Percentiles rank a stretch among this genome's conserved stretches.
These are phyloP conservation scores for Amblyornis subalaris DNA, from an alignment of 2,113 vertebrate genomes.

Conservation along the genomic window DNA sequence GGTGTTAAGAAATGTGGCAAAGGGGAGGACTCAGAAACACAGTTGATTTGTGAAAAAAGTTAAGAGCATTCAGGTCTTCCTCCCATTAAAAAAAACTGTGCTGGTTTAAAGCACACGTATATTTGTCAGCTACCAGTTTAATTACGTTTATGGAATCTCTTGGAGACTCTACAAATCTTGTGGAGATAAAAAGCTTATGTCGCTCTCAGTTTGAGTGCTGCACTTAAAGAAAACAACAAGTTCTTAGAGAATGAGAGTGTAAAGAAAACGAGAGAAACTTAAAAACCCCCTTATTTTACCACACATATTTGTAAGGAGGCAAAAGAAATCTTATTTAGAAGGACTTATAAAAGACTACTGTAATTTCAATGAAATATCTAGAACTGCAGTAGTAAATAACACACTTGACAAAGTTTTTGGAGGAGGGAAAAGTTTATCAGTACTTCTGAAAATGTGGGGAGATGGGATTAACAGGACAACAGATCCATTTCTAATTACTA, in stretches of 20 bases:
- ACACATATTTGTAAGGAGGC: not conserved
- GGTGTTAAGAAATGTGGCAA: rapidly evolving
- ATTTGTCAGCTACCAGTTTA: not conserved
- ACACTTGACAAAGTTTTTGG: not conserved
- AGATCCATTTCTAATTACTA: not conserved
- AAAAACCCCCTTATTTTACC: not conserved
- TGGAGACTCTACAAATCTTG: not conserved
- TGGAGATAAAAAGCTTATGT: not conserved
- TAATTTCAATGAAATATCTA: not conserved
- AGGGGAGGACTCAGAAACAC: not conserved
- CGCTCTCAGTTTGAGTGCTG: not conserved
- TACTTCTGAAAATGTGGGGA: not conserved
- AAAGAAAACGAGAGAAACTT: not conserved
- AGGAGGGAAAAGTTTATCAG: not conserved
- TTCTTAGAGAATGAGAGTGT: not conserved
- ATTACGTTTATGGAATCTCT: not conserved
- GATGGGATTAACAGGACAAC: not conserved
- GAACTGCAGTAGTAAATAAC: not conserved
- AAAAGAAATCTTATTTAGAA: not conserved
- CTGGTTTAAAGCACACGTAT: not conserved
- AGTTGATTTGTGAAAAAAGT: not conserved
- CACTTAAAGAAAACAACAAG: not conserved
- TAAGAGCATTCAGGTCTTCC: not conserved
- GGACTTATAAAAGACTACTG: not conserved
- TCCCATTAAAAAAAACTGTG: rapidly evolving